Evolutionary conservation across 2,113 vertebrate species (phyloP).

Genomic region (Ageneiosus marmoratus): DNA sequence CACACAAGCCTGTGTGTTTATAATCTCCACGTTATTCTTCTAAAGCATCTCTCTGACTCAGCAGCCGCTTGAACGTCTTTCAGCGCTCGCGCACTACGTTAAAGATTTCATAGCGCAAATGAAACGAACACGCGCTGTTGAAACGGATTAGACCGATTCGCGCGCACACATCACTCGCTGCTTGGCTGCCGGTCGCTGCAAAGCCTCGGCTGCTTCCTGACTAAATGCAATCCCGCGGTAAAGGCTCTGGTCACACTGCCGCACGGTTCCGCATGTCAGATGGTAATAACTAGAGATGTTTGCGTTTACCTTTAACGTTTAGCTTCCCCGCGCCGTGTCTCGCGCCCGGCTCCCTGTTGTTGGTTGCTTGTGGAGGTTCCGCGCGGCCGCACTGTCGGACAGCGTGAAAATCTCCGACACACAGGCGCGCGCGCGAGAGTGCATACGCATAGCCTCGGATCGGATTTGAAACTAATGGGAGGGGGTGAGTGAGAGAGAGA

Average conservation of each 20-base stretch:
- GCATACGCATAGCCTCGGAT: conserved; percentile 46
- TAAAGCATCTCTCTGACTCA: conserved; percentile 44
- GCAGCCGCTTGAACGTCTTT: conserved; percentile 17
- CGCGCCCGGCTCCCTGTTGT: conserved; percentile 32
- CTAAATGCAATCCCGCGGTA: background rate
- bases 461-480: conserved; percentile 50
- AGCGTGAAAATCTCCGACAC: conserved; percentile 39
- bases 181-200: background rate
- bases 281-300: background rate
- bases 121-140: background rate
- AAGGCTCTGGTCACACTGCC: background rate
- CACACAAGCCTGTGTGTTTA: background rate
- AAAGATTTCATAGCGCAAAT: background rate
- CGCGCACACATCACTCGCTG: background rate
- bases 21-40: background rate
- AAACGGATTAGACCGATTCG: background rate
- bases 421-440: conserved; percentile 16
- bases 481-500: conserved; percentile 32
- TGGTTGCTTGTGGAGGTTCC: conserved; percentile 32
- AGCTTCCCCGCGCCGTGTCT: conserved; percentile 22
- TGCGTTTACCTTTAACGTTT: conserved; percentile 41
- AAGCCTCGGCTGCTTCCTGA: background rate
- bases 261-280: background rate
- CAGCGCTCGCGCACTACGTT: background rate
- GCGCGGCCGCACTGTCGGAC: conserved; percentile 42